Evolutionary conservation across 2,113 vertebrate species (phyloP).

Genomic region (Zonotrichia leucophrys): DNA sequence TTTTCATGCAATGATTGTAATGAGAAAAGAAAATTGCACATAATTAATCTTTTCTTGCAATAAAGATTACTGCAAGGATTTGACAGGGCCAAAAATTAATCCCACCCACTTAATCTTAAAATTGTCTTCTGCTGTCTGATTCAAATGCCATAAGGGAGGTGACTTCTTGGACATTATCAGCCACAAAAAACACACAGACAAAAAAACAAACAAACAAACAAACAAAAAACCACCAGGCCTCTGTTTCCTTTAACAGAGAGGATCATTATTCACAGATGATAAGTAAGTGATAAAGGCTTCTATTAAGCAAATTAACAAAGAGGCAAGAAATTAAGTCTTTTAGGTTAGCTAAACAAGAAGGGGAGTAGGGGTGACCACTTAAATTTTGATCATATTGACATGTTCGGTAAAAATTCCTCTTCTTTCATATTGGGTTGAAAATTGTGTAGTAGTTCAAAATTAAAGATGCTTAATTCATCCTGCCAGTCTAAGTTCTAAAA

Average conservation of each 20-base stretch:
- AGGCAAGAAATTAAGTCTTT: not conserved
- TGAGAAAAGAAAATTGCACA: conserved; percentile 19
- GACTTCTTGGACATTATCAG: not conserved
- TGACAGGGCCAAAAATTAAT: conserved; percentile 31
- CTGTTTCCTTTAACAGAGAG: not conserved
- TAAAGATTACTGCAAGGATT: not conserved
- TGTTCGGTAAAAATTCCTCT: not conserved
- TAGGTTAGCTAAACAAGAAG: not conserved
- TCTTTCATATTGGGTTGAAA: not conserved
- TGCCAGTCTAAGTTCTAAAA: not conserved
- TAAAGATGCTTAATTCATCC: not conserved
- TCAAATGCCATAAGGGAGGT: not conserved
- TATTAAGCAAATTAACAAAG: conserved; percentile 26
- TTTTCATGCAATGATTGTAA: not conserved
- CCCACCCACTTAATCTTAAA: not conserved
- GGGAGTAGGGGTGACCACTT: not conserved
- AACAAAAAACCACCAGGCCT: not conserved
- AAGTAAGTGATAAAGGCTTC: not conserved
- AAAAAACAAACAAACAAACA: too few relatives aligned
- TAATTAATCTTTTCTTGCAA: not conserved
- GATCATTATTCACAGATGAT: not conserved
- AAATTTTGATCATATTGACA: not conserved
- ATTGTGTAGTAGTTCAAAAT: not conserved
- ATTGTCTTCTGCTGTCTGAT: not conserved
- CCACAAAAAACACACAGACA: not conserved